phyloP scores from a whole-genome alignment of 1,140 invertebrate genomes.

The Drosophila setifemur region DNA sequence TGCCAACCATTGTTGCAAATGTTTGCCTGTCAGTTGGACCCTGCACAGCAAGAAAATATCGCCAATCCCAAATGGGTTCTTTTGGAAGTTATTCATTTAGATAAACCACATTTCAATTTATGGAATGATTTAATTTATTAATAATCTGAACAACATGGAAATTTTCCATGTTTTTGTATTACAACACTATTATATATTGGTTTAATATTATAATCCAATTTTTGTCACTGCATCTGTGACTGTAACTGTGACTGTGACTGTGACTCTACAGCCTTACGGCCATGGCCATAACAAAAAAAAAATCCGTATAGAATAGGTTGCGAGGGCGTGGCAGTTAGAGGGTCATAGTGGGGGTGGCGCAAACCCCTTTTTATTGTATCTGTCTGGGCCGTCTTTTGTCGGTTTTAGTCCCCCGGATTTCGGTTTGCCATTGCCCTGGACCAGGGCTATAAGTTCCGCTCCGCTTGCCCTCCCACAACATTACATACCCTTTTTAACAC shows the following conservation, averaged over 20 bases:
- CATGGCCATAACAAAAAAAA: constrained; percentile 47
- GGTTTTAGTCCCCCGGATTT: constrained; percentile 40
- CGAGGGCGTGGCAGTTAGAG: neutral
- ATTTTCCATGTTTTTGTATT: too few relatives aligned
- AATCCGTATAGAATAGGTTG: neutral
- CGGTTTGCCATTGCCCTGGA: constrained; percentile 31
- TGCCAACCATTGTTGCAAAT: constrained; percentile 60
- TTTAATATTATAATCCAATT: neutral
- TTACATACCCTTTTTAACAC: constrained; percentile 35
- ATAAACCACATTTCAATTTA: too few relatives aligned
- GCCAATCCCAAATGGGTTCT: too few relatives aligned
- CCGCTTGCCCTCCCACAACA: neutral
- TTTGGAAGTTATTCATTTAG: neutral
- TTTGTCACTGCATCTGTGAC: constrained; percentile 5
- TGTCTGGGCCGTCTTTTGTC: constrained; percentile 49
- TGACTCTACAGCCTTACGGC: constrained; percentile 46
- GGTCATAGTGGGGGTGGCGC: constrained; percentile 1
- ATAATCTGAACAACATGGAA: too few relatives aligned
- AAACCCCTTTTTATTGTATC: constrained; percentile 59
- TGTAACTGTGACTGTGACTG: too few relatives aligned
- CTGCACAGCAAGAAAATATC: constrained; percentile 3
- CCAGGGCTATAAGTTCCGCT: constrained; percentile 66
- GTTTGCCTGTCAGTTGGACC: constrained; percentile 65
- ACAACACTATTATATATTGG: too few relatives aligned
- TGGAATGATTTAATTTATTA: too few relatives aligned